Conservation (phyloP, 2,113 vertebrate genomes). For the Gambusia holbrooki region DNA sequence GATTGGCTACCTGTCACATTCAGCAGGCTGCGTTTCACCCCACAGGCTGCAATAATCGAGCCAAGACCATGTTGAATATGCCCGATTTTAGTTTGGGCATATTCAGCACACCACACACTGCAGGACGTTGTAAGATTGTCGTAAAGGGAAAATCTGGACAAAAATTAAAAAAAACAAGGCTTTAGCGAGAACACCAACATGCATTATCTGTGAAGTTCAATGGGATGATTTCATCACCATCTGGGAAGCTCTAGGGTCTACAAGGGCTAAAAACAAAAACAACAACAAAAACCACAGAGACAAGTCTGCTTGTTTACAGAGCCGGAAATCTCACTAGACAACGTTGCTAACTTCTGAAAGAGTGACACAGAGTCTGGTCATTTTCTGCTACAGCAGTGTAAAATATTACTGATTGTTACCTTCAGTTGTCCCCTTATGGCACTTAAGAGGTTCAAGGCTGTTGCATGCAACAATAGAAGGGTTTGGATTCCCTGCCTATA, state of each 20-base stretch:
- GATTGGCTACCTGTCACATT: no score
- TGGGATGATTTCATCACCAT: background rate
- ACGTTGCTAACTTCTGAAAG: constrained; percentile 10
- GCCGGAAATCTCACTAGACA: constrained; percentile 6
- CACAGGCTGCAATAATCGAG: no score
- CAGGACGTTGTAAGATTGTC: no score
- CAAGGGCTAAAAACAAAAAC: constrained; percentile 9
- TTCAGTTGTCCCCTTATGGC: constrained; percentile 53
- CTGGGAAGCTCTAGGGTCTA: constrained; percentile 8
- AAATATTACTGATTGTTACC: constrained; percentile 47
- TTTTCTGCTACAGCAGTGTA: constrained; percentile 31
- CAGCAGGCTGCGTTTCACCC: no score
- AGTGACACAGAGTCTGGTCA: constrained; percentile 18
- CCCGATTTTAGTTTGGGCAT: no score
- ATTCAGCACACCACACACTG: no score
- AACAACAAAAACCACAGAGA: background rate
- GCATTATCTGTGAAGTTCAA: background rate
- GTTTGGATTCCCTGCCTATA: constrained; percentile 47
- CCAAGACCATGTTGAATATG: no score
- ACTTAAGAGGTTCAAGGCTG: constrained; percentile 47
- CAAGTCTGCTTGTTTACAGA: background rate
- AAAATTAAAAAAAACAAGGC: no score
- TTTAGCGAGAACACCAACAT: no score
- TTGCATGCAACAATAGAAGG: constrained; percentile 48
- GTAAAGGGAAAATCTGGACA: no score